Evolutionary conservation across 2,888 invertebrate genomes (phyloP).

Genomic region (Chirona hameri): DNA sequence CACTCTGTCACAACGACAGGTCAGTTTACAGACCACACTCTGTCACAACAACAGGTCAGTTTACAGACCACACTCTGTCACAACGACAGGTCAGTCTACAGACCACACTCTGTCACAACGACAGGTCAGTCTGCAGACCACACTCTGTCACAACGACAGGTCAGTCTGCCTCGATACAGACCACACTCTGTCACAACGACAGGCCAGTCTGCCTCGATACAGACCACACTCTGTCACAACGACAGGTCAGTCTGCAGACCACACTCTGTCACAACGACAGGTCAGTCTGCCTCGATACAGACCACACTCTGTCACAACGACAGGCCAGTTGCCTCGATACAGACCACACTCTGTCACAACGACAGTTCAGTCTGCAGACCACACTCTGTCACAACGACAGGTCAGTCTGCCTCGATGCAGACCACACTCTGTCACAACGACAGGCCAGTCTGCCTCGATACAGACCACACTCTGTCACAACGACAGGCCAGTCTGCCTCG

Average conservation of each 20-base stretch:
- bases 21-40: too few species aligned
- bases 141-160: slow-evolving; percentile 54
- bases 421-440: too few species aligned
- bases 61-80: slow-evolving; percentile 51
- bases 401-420: too few species aligned
- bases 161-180: too few species aligned
- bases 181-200: too few species aligned
- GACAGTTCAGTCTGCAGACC: slow-evolving; percentile 54
- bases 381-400: slow-evolving; percentile 54
- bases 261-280: slow-evolving; percentile 57
- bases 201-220: slow-evolving; percentile 51
- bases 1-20: slow-evolving; percentile 54
- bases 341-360: too few species aligned
- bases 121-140: slow-evolving; percentile 52
- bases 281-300: slow-evolving; percentile 49
- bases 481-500: slow-evolving; percentile 50
- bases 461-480: slow-evolving; percentile 51
- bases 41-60: slow-evolving; percentile 57
- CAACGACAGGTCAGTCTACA: slow-evolving; percentile 51
- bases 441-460: slow-evolving; percentile 50
- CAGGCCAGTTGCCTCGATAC: slow-evolving; percentile 46
- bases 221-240: slow-evolving; percentile 51
- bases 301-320: slow-evolving; percentile 53
- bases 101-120: too few species aligned
- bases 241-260: slow-evolving; percentile 50